Evolutionary conservation across 2,113 vertebrate species (phyloP).

Genomic region (Brachirus orientalis): DNA sequence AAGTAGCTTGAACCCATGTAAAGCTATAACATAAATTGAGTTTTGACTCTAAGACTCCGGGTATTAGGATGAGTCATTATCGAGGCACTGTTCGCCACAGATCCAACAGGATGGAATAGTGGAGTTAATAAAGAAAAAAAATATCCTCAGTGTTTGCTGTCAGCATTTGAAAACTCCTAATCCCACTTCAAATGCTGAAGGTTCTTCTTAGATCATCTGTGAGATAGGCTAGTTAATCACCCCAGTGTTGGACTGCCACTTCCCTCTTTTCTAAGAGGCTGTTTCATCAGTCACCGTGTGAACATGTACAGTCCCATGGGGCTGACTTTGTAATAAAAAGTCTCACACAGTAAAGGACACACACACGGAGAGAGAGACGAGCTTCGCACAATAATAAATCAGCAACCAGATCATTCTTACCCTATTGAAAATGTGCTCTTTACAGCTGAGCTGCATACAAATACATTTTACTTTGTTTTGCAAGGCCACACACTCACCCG

Average conservation of each 20-base stretch:
- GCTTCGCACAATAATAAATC: constrained; percentile 42
- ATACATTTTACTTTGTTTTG: constrained; percentile 63
- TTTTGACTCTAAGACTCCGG: constrained; percentile 33
- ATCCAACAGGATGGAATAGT: constrained; percentile 32
- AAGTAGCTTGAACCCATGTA: constrained; percentile 26
- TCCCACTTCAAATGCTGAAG: constrained; percentile 62
- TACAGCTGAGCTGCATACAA: constrained; percentile 67
- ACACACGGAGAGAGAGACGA: constrained; percentile 11
- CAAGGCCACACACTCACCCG: constrained; percentile 19
- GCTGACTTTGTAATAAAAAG: constrained; percentile 38
- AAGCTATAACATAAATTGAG: constrained; percentile 50
- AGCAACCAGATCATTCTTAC: constrained; percentile 51
- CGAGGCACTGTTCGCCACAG: constrained; percentile 29
- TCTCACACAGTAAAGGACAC: constrained; percentile 13
- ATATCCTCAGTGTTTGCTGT: constrained; percentile 41
- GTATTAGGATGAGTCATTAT: constrained; percentile 41
- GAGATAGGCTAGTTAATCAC: constrained; percentile 63
- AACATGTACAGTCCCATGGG: constrained; percentile 43
- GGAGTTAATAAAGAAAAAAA: constrained; percentile 40
- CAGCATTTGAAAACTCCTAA: constrained; percentile 55
- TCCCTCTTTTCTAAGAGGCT: constrained; percentile 45
- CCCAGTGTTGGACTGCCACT: constrained; percentile 27
- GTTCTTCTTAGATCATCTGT: constrained; percentile 68
- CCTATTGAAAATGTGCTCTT: constrained; percentile 47
- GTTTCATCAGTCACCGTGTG: constrained; percentile 64